phyloP scores from a whole-genome alignment of 2,113 vertebrate species.

The Empidonax alnorum region DNA sequence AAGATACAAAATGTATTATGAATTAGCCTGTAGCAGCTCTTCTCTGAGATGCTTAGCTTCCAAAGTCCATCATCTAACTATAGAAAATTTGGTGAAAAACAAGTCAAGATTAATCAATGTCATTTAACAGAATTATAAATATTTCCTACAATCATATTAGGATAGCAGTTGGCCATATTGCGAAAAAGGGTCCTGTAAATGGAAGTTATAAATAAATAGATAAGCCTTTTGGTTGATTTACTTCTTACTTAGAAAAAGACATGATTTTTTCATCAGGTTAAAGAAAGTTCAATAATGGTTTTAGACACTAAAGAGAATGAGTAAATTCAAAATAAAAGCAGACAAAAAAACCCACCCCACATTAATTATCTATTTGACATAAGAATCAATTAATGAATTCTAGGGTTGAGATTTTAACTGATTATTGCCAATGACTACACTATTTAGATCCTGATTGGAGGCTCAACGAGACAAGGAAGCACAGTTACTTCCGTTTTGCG shows the following conservation, averaged over 20 bases:
- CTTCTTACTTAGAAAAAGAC: slow-evolving; percentile 32
- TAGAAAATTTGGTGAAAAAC: slow-evolving; percentile 40
- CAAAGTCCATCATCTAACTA: slow-evolving; percentile 26
- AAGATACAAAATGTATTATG: not conserved
- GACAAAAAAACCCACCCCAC: not conserved
- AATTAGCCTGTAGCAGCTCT: not conserved
- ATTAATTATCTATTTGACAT: not conserved
- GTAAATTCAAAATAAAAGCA: slow-evolving; percentile 29
- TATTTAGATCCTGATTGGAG: not conserved
- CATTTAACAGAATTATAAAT: slow-evolving; percentile 63
- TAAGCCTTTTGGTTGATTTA: slow-evolving; percentile 52
- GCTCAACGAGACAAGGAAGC: not conserved
- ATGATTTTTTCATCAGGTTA: slow-evolving; percentile 67
- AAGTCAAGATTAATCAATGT: slow-evolving; percentile 63
- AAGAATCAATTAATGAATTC: not conserved
- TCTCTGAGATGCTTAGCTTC: not conserved
- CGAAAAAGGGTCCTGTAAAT: slow-evolving; percentile 25
- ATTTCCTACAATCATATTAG: slow-evolving; percentile 53
- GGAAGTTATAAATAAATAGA: slow-evolving; percentile 69
- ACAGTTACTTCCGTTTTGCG: not conserved
- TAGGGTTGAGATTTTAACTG: not conserved
- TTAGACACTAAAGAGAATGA: slow-evolving; percentile 15
- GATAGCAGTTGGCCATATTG: slow-evolving; percentile 48
- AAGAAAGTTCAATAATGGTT: slow-evolving; percentile 33
- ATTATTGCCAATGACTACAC: not conserved